Base-by-base conservation (phyloP, 30 jellyfish, hydroid and myxozoan genomes). In the Cassiopea xamachana region DNA sequence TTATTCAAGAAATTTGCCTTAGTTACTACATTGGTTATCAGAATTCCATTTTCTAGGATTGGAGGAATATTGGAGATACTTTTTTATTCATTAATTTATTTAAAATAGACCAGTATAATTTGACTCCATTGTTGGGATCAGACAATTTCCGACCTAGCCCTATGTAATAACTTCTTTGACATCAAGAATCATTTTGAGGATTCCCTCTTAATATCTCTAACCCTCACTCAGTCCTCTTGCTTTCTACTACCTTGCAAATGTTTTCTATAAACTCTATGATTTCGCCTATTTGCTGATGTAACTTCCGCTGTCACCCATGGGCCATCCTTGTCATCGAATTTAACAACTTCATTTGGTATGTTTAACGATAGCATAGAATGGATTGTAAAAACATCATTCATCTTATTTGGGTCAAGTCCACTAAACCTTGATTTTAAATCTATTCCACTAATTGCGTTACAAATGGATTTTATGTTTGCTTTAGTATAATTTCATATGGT, bases 281-380 rank as follows among this genome's bases (percentile, higher is more conserved):
- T 75, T 12, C 84, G 77, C 84, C 74, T 75, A 0, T 8, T 75
- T 75, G 84, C 84, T 75, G 84, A 8, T 75, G 14, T 75, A 18
- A 75, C 84, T 46, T 75, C 74, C 68, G 84, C 84, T 75, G 84
- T 75, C 84, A 75, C 74, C 84, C 84, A 7, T 75, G 17, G 76
- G n/a, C 75, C 1, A 75, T 75, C 84, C 84, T 48, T 75, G 0
- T 75, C 84, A 75, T 75, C 19, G 75, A 39, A 75, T 75, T 75
- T 75, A 48, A 75, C 84, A 75, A 75, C 84, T 75, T 75, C 19
- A 74, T 75, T 75, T 75, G 84, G 84, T 75, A 75, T 75, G 84
- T 75, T 44, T 7, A 74, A 75, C 46, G 78, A 69, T 43, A 69
- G 64, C 0, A 55, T 55, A 55, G 64, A 55, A 55, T 55, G 64